Base-by-base conservation (phyloP, 2,888 invertebrate species). In the Rotaria macrura region DNA sequence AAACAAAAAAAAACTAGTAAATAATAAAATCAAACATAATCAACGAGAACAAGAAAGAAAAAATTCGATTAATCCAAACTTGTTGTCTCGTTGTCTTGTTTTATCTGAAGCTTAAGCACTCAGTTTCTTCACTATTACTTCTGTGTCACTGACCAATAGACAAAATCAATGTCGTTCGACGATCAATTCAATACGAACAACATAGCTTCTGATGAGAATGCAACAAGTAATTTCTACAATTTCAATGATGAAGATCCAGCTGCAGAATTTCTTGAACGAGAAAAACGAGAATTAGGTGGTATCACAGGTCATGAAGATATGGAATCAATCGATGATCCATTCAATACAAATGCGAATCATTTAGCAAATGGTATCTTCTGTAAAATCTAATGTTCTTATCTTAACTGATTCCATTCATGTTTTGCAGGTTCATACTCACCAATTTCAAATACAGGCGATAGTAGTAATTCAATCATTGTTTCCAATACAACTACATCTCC, bases 261-360 rank as follows among this genome's bases (percentile, higher is more conserved):
- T 47, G 86, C 86, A 1, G 86, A 86, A 79, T 86, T 86, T 85
- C 55, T 86, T 23, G 83, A 74, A 34, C 84, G 86, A 38, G 86
- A 86, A 83, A 49, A 86, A 84, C 84, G 74, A 25, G 86, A 86
- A 86, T 54, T 86, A 54, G 74, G 54, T 34, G 74, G 84, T 74
- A 84, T 86, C 25, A 74, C 84, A 83, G 84, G 47, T 38, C 34
- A 79, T 54, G 29, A 79, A 34, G 84, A 47, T 52, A 17, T 34
- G n/a, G 65, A 84, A 47, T 23, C 43, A 25, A 29, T 47, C 29
- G 65, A 85, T 40, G 52, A 43, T 79, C n/a, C 79, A 40, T 79
- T 79, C 14, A 43, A 43, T 40, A 14, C 40, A 25, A 25, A 79
- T 40, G 34, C 25, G 25, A n/a, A 14, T 25, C 14, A 12, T 2